These are phyloP conservation scores for Asobara japonica DNA, from an alignment of 1,140 invertebrate genomes.

Conservation along the genomic window DNA sequence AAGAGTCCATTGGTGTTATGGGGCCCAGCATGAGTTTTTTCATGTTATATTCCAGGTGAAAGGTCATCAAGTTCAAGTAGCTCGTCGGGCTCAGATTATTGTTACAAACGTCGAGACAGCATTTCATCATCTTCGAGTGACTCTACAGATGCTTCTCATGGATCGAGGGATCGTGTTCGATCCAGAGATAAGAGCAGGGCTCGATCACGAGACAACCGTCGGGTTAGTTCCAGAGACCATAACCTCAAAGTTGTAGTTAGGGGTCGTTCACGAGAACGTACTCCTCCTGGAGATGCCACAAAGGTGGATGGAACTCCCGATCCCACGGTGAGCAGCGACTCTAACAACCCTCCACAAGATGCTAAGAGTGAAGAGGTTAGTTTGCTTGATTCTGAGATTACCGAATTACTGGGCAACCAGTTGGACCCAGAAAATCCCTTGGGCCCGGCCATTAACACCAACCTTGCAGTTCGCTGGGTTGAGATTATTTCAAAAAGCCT, in stretches of 20 bases:
- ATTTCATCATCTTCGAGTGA: not conserved
- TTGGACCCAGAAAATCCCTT: not conserved
- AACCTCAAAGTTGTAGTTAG: not conserved
- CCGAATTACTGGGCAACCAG: not conserved
- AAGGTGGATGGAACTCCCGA: not conserved
- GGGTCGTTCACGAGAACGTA: not conserved
- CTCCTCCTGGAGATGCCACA: not conserved
- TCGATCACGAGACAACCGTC: not conserved
- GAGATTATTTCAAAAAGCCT: conserved; percentile 25
- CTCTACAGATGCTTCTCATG: not conserved
- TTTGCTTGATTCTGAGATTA: not conserved
- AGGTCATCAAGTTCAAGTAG: not conserved
- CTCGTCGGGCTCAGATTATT: no score
- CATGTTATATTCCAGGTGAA: not conserved
- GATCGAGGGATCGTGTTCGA: not conserved
- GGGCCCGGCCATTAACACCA: not conserved
- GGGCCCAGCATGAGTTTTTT: not conserved
- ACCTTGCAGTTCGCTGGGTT: conserved; percentile 16
- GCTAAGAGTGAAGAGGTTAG: not conserved
- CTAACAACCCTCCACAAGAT: not conserved
- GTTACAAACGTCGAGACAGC: no score
- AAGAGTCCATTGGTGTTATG: not conserved
- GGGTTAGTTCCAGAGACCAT: not conserved
- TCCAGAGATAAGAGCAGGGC: not conserved
- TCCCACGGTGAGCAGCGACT: not conserved